A percentile compares a stretch with the other conserved stretches of the same genome.
These are phyloP conservation scores for Elanus axillaris DNA, from an alignment of 2,113 vertebrate genomes.

Conservation along the genomic window DNA sequence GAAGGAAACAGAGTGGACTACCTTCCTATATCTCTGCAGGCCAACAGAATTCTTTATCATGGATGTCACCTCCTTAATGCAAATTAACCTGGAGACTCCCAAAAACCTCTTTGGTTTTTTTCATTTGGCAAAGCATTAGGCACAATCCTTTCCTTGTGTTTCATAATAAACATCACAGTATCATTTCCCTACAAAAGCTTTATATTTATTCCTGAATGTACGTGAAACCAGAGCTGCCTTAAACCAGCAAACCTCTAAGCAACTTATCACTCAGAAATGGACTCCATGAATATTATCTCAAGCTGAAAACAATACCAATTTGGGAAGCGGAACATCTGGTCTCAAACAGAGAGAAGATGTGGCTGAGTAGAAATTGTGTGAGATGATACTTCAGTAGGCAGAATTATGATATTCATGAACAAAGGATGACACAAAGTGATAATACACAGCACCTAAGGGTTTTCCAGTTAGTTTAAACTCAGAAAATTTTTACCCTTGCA, in stretches of 20 bases:
- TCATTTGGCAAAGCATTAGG: not conserved
- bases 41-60: not conserved
- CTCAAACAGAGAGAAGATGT: not conserved
- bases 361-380: not conserved
- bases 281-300: not conserved
- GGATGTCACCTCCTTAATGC: not conserved
- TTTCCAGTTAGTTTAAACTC: not conserved
- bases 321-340: not conserved
- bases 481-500: not conserved
- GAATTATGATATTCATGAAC: not conserved
- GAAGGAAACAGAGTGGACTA: not conserved
- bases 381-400: not conserved
- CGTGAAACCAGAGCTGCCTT: not conserved
- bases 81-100: not conserved
- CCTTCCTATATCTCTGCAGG: not conserved
- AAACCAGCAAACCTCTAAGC: not conserved
- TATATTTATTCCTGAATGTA: not conserved
- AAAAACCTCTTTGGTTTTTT: not conserved
- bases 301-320: not conserved
- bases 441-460: not conserved
- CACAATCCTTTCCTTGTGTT: fast-evolving
- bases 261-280: not conserved
- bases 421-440: not conserved
- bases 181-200: not conserved
- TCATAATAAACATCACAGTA: not conserved